Percentiles rank a stretch among this genome's conserved stretches.
Conservation (phyloP, 2,888 invertebrate genomes). For the Conomelus anceps region DNA sequence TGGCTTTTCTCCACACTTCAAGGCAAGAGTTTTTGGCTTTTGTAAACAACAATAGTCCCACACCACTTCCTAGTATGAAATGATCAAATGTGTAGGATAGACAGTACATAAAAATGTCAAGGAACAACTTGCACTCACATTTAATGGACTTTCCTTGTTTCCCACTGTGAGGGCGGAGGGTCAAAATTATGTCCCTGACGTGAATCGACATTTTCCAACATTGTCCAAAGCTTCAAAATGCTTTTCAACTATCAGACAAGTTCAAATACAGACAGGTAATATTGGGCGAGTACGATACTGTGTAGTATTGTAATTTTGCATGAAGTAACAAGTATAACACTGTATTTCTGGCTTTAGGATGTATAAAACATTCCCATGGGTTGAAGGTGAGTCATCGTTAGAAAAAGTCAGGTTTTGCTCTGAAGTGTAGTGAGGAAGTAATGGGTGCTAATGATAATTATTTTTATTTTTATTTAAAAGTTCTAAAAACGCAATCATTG, state of each 20-base stretch:
- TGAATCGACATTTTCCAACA: background rate
- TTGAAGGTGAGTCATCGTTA: too few species aligned
- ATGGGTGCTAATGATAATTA: too few species aligned
- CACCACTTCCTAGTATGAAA: background rate
- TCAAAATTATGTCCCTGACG: background rate
- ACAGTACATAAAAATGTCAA: background rate
- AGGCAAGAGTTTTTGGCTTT: background rate
- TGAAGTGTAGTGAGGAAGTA: too few species aligned
- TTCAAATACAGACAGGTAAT: background rate
- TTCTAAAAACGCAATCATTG: too few species aligned
- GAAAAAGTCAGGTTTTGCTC: too few species aligned
- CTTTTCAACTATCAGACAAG: background rate
- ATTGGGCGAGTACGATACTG: too few species aligned
- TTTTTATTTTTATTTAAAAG: too few species aligned
- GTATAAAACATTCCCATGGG: too few species aligned
- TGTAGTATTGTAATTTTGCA: too few species aligned
- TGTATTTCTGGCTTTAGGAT: too few species aligned
- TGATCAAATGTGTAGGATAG: background rate
- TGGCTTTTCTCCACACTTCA: too few species aligned
- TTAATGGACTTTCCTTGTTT: background rate
- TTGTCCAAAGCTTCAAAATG: background rate
- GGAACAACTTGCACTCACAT: background rate
- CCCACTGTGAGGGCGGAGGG: background rate
- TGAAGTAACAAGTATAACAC: too few species aligned
- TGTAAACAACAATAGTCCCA: background rate